Conservation (phyloP, 2,113 vertebrate genomes). For the Rhea americana region DNA sequence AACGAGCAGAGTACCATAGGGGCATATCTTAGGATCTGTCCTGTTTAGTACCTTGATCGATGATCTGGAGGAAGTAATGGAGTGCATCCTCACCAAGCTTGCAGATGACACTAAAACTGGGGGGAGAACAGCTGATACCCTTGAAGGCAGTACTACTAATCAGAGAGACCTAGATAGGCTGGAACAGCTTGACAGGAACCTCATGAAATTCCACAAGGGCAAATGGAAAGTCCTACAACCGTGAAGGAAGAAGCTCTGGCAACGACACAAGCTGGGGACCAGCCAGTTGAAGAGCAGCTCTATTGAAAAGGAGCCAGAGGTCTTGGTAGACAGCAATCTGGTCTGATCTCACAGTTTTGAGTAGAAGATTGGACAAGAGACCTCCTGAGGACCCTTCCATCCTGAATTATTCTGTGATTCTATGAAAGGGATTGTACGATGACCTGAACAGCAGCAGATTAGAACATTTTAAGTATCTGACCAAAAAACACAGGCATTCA, state of each 20-base stretch:
- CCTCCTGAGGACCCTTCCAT: neutral
- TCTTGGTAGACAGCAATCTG: no score
- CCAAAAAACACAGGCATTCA: neutral
- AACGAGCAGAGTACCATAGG: neutral
- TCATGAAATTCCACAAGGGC: no score
- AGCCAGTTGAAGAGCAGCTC: no score
- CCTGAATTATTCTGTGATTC: neutral
- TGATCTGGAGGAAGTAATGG: neutral
- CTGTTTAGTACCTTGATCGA: neutral
- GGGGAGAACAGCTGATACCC: neutral
- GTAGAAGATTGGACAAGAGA: neutral
- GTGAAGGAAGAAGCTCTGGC: no score
- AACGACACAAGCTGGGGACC: no score
- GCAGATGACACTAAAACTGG: no score
- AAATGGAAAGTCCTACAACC: no score
- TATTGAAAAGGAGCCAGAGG: no score
- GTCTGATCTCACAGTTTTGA: no score
- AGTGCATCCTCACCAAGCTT: neutral
- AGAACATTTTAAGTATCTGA: neutral
- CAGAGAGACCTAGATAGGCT: neutral
- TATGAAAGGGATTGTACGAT: neutral
- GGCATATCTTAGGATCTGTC: neutral
- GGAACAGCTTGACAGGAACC: no score
- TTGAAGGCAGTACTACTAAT: neutral
- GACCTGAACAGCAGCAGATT: neutral